These are phyloP conservation scores for Spodoptera exigua DNA, from an alignment of 2,888 invertebrate species.

Conservation along the genomic window DNA sequence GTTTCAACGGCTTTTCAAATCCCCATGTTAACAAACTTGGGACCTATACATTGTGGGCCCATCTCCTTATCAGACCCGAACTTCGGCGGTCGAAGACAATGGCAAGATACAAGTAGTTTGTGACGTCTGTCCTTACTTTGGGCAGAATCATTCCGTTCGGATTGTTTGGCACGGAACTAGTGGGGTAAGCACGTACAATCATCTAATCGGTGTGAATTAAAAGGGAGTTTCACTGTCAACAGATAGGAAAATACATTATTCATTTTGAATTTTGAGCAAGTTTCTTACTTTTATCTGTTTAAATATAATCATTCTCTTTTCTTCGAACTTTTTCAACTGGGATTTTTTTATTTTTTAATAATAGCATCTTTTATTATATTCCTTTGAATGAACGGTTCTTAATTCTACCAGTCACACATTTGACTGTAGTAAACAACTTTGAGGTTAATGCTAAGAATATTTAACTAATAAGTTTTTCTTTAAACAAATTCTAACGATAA, in stretches of 20 bases:
- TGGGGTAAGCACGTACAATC: slow-evolving; percentile 45
- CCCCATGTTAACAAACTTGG: slow-evolving; percentile 76
- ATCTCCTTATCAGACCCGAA: slow-evolving; percentile 77
- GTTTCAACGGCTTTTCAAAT: slow-evolving; percentile 73
- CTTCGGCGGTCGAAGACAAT: slow-evolving; percentile 77
- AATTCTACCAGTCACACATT: no score
- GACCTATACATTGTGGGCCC: slow-evolving; percentile 74
- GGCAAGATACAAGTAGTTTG: slow-evolving; percentile 67
- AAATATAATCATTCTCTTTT: no score
- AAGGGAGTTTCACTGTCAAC: slow-evolving; percentile 26
- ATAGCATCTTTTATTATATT: no score
- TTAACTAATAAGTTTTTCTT: no score
- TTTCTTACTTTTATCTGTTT: no score
- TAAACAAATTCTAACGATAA: slow-evolving; percentile 8
- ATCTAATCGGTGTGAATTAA: slow-evolving; percentile 44
- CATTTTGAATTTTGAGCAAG: slow-evolving; percentile 1
- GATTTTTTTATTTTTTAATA: no score
- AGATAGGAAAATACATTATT: slow-evolving; percentile 26
- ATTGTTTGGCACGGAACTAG: slow-evolving; percentile 57
- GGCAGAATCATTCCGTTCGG: slow-evolving; percentile 58
- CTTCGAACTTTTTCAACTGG: no score
- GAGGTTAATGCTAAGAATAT: no score
- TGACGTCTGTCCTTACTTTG: slow-evolving; percentile 67
- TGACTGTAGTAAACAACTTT: no score
- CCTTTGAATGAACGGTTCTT: no score